Conservation (phyloP, 2,797 vertebrate genomes). For the Pipistrellus pygmaeus region DNA sequence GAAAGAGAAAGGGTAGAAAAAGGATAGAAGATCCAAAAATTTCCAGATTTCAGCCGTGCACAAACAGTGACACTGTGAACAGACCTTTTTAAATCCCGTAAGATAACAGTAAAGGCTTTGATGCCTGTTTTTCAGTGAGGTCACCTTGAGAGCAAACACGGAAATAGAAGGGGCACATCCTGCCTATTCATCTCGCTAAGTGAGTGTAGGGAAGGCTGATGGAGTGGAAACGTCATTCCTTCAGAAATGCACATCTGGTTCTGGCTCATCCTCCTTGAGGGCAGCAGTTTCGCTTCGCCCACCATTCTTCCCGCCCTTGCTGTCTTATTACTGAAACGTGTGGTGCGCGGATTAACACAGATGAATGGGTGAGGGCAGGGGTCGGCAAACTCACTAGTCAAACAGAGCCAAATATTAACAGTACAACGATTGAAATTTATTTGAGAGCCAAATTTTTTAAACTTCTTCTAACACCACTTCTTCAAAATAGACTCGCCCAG, state of each 20-base stretch:
- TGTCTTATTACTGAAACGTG: not conserved
- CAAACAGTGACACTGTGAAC: not conserved
- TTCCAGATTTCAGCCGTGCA: not conserved
- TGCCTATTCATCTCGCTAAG: slow-evolving; percentile 28
- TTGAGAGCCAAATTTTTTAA: no score
- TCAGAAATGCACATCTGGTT: not conserved
- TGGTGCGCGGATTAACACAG: not conserved
- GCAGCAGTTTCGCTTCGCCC: not conserved
- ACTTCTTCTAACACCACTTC: no score
- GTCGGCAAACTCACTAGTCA: no score
- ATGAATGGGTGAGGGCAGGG: not conserved
- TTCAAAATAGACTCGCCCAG: no score
- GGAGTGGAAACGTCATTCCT: slow-evolving; percentile 4
- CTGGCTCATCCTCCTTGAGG: not conserved
- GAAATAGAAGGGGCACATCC: slow-evolving; percentile 36
- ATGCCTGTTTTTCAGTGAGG: slow-evolving; percentile 34
- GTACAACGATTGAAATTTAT: no score
- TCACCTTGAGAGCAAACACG: slow-evolving; percentile 28
- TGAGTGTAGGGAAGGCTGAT: not conserved
- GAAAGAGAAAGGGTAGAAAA: not conserved
- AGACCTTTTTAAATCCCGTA: not conserved
- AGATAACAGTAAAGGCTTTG: not conserved
- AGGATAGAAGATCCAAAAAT: not conserved
- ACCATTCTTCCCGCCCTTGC: not conserved
- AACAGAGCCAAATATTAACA: no score